A percentile compares a stretch with the other conserved stretches of the same genome.
Evolutionary conservation across 37 sponge, comb jelly and placozoan species (phyloP).

Genomic region (Beroe ovata): DNA sequence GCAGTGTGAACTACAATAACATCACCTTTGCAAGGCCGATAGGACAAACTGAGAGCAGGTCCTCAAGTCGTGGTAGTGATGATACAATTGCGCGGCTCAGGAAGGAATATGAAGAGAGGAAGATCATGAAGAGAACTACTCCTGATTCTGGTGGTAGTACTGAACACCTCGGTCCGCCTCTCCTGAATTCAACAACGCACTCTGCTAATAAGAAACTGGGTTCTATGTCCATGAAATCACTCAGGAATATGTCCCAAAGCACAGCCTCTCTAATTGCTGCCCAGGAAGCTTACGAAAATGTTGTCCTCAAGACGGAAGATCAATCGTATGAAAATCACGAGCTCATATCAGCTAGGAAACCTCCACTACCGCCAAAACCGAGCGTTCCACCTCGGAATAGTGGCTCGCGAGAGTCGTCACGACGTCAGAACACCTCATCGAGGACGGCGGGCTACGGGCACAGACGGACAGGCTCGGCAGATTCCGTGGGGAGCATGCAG

Average conservation of each 20-base stretch:
- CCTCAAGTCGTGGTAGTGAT: neutral
- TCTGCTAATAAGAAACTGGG: neutral
- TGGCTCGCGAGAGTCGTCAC: neutral
- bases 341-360: neutral
- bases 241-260: constrained; percentile 1
- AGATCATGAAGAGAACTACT: neutral
- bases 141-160: constrained; percentile 10
- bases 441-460: neutral
- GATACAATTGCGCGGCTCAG: constrained; percentile 57
- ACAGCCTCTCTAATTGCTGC: constrained; percentile 22
- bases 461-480: constrained; percentile 24
- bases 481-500: neutral
- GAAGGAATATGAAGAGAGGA: constrained; percentile 37
- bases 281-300: constrained; percentile 40
- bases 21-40: constrained; percentile 33
- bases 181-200: constrained; percentile 10
- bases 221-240: constrained; percentile 24
- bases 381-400: neutral
- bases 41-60: neutral
- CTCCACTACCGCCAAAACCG: constrained; percentile 38
- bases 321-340: constrained; percentile 48
- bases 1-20: constrained; percentile 18
- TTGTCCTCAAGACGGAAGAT: neutral
- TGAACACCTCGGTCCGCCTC: constrained; percentile 16
- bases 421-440: neutral